phyloP scores from a whole-genome alignment of 2,888 invertebrate species.

The Periphyllus acericola region DNA sequence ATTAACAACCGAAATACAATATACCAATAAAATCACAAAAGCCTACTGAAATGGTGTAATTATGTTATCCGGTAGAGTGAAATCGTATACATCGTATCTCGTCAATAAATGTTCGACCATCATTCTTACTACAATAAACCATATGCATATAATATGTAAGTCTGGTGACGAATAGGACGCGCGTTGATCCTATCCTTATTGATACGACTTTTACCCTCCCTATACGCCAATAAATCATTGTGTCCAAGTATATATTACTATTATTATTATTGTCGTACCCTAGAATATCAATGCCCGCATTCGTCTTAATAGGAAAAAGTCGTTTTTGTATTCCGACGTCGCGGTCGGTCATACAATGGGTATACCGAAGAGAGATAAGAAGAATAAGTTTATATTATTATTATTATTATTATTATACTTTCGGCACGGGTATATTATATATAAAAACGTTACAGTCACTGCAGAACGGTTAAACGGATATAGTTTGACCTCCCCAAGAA shows the following conservation, averaged over 20 bases:
- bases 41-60: not conserved
- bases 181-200: not conserved
- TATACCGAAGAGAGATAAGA: not conserved
- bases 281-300: conserved; percentile 17
- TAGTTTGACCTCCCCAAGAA: conserved; percentile 1
- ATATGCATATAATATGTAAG: conserved; percentile 6
- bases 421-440: conserved; percentile 10
- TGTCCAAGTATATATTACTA: conserved; percentile 16
- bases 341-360: not conserved
- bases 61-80: not conserved
- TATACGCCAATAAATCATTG: conserved; percentile 33
- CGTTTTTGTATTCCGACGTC: conserved; percentile 28
- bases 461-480: conserved; percentile 30
- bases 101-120: not conserved
- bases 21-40: no score
- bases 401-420: not conserved
- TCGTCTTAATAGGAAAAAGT: not conserved
- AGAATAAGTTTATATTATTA: not conserved
- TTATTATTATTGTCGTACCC: conserved; percentile 6
- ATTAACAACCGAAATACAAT: no score
- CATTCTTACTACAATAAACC: not conserved
- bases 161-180: not conserved
- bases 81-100: not conserved
- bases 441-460: not conserved
- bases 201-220: conserved; percentile 18